Evolutionary conservation across 2,113 vertebrate species (phyloP).

Genomic region (Channa maculata): DNA sequence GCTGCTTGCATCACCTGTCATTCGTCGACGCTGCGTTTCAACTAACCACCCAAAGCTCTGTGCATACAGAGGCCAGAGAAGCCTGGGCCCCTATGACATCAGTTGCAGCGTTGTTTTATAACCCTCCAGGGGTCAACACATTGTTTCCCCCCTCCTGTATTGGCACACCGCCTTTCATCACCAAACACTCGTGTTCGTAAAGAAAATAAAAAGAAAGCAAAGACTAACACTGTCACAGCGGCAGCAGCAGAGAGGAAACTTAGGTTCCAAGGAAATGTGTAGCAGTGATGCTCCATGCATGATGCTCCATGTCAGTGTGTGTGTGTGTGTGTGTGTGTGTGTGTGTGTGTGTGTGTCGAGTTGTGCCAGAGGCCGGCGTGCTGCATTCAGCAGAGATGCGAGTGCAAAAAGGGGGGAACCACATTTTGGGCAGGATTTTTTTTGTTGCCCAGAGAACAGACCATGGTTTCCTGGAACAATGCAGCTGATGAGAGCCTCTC

Average conservation of each 20-base stretch:
- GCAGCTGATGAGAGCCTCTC: conserved; percentile 85
- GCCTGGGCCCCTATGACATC: conserved; percentile 63
- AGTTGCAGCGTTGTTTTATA: conserved; percentile 59
- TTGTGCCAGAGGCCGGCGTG: conserved; percentile 47
- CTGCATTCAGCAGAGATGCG: conserved; percentile 54
- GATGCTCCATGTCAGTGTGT: conserved; percentile 25
- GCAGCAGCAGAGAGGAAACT: conserved; percentile 7
- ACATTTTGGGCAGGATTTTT: conserved; percentile 70
- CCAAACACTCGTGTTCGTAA: conserved; percentile 39
- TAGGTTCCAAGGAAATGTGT: conserved; percentile 51
- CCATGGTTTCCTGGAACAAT: conserved; percentile 88
- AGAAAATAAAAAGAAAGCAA: conserved; percentile 46
- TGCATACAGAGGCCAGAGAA: conserved; percentile 49
- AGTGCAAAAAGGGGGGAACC: conserved; percentile 36
- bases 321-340: conserved; percentile 18
- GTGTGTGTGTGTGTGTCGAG: conserved; percentile 22
- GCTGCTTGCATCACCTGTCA: conserved; percentile 68
- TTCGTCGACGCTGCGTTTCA: conserved; percentile 49
- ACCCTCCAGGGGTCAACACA: conserved; percentile 33
- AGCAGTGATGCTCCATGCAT: conserved; percentile 33
- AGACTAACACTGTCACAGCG: conserved; percentile 25
- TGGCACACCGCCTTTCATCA: conserved; percentile 61
- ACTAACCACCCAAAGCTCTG: conserved; percentile 48
- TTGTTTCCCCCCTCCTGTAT: conserved; percentile 51
- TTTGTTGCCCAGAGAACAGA: conserved; percentile 81